Conservation (phyloP, 2,888 invertebrate species). For the Oegoconia quadripuncta region DNA sequence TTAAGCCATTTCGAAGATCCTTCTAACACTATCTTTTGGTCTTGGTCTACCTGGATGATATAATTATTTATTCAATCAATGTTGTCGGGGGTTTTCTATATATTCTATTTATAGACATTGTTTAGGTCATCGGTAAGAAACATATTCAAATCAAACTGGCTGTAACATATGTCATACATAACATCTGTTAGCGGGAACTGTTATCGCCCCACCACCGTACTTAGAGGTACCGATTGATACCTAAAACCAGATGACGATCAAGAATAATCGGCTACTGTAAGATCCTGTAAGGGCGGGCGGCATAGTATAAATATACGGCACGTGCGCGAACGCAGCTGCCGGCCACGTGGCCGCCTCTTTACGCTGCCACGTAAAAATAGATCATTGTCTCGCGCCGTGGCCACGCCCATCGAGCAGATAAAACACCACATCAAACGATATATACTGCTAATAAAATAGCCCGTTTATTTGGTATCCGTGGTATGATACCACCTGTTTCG, state of each 20-base stretch:
- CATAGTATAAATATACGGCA: slow-evolving; percentile 68
- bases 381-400: slow-evolving; percentile 64
- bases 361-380: slow-evolving; percentile 68
- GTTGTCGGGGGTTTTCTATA: too few species aligned
- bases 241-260: slow-evolving; percentile 16
- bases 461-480: slow-evolving; percentile 53
- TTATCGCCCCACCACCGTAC: neutral
- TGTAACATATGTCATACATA: too few species aligned
- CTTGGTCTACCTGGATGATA: too few species aligned
- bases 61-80: too few species aligned
- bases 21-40: too few species aligned
- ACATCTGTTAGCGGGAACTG: too few species aligned
- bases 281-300: slow-evolving; percentile 43
- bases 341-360: slow-evolving; percentile 72
- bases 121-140: too few species aligned
- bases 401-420: slow-evolving; percentile 71
- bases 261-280: slow-evolving; percentile 20
- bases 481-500: slow-evolving; percentile 37
- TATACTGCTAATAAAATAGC: slow-evolving; percentile 52
- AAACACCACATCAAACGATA: slow-evolving; percentile 74
- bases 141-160: too few species aligned
- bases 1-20: too few species aligned
- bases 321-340: slow-evolving; percentile 74
- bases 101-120: too few species aligned
- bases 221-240: slow-evolving; percentile 1